Conservation (phyloP, 2,113 vertebrate genomes). For the Ellobius talpinus region DNA sequence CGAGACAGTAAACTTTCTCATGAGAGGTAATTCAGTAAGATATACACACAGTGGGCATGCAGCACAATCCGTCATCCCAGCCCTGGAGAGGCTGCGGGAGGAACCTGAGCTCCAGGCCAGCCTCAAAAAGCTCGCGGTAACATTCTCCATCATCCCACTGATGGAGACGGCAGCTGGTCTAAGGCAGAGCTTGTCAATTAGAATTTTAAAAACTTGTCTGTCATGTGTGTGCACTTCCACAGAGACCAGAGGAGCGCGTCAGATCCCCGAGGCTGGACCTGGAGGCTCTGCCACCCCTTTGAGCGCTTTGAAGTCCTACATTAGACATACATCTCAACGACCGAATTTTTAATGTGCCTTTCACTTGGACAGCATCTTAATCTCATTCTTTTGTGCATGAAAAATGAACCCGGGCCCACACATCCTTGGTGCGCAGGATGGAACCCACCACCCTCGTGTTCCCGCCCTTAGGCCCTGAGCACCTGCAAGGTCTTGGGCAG, state of each 20-base stretch:
- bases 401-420: too few relatives aligned
- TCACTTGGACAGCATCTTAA: not conserved
- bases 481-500: constrained; percentile 71
- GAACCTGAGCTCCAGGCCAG: too few relatives aligned
- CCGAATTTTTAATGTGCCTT: not conserved
- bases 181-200: not conserved
- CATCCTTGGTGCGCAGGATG: not conserved
- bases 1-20: not conserved
- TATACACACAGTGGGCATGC: not conserved
- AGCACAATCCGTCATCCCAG: not conserved
- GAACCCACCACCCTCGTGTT: not conserved
- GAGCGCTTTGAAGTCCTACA: not conserved
- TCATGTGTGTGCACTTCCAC: not conserved
- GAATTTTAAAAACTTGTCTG: not conserved
- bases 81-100: too few relatives aligned
- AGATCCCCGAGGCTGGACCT: not conserved
- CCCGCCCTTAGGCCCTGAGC: not conserved
- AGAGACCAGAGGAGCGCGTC: not conserved
- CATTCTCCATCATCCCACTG: too few relatives aligned
- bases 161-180: not conserved
- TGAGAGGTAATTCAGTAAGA: not conserved
- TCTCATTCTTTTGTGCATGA: not conserved
- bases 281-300: too few relatives aligned
- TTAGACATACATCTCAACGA: not conserved
- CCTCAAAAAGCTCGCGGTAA: too few relatives aligned